These are phyloP conservation scores for Oxyura jamaicensis DNA, from an alignment of 2,113 vertebrate species.

Conservation along the genomic window DNA sequence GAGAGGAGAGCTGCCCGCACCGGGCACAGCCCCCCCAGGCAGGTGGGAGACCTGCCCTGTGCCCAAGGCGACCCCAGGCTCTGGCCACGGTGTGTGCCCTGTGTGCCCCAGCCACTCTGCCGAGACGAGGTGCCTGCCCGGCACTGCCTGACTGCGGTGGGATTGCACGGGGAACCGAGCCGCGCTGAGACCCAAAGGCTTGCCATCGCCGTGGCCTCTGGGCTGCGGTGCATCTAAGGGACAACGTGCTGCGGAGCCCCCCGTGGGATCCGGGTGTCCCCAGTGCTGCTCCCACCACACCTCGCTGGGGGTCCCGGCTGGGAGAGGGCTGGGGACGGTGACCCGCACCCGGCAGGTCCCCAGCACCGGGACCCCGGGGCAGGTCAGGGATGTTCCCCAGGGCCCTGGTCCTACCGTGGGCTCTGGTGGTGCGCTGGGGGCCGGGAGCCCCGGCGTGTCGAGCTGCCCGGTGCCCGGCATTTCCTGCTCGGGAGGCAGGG, in stretches of 20 bases:
- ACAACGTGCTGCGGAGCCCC: too few species aligned
- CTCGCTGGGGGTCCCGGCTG: not conserved
- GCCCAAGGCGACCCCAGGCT: not conserved
- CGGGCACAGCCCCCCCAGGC: not conserved
- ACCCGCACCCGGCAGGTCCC: not conserved
- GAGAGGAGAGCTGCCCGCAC: not conserved
- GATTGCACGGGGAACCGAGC: not conserved
- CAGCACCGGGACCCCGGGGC: not conserved
- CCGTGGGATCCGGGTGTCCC: not conserved
- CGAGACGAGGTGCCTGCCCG: not conserved
- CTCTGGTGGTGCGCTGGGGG: not conserved
- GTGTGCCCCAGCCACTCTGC: accelerated
- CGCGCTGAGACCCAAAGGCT: not conserved
- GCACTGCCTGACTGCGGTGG: accelerated
- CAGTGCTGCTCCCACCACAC: not conserved
- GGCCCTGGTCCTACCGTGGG: not conserved
- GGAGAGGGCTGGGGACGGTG: too few species aligned
- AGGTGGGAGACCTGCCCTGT: not conserved
- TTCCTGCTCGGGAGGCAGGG: not conserved
- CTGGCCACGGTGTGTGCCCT: not conserved
- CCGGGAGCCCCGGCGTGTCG: not conserved
- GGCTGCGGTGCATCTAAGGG: not conserved
- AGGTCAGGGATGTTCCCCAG: not conserved
- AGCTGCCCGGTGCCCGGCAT: not conserved
- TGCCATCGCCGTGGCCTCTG: not conserved